phyloP scores from a whole-genome alignment of 2,113 vertebrate genomes.

The Ovibos moschatus region DNA sequence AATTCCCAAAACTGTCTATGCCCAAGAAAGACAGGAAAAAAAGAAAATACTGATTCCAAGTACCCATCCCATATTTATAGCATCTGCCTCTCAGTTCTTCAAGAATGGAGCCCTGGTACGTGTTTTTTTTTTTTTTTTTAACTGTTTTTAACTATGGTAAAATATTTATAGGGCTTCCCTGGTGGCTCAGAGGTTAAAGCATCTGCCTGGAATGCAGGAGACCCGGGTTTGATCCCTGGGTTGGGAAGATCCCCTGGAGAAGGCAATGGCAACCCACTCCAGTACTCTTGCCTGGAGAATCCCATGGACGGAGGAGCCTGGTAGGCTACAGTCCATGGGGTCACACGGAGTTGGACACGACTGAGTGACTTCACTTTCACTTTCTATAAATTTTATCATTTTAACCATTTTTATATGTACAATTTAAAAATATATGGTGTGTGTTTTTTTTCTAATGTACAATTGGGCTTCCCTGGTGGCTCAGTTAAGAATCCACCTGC shows the following conservation, averaged over 20 bases:
- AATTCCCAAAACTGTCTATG: background rate
- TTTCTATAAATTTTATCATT: background rate
- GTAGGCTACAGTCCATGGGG: too few relatives aligned
- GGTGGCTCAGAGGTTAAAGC: too few relatives aligned
- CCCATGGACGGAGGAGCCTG: too few relatives aligned
- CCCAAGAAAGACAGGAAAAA: background rate
- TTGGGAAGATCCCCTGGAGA: too few relatives aligned
- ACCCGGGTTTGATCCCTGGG: too few relatives aligned
- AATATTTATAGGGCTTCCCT: background rate
- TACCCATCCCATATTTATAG: background rate
- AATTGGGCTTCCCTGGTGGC: background rate
- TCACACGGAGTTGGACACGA: too few relatives aligned
- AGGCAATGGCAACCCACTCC: too few relatives aligned
- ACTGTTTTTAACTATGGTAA: background rate
- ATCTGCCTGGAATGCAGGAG: too few relatives aligned
- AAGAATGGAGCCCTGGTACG: background rate
- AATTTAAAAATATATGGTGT: background rate
- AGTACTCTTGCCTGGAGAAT: too few relatives aligned
- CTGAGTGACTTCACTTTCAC: too few relatives aligned
- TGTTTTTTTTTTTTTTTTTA: background rate
- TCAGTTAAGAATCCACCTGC: background rate
- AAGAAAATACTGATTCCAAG: background rate
- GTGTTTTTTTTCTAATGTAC: background rate
- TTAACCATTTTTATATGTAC: background rate
- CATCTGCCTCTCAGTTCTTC: background rate